A percentile compares a stretch with the other conserved stretches of the same genome.
phyloP scores from a whole-genome alignment of 1,140 invertebrate species.

The Prorops nasuta region DNA sequence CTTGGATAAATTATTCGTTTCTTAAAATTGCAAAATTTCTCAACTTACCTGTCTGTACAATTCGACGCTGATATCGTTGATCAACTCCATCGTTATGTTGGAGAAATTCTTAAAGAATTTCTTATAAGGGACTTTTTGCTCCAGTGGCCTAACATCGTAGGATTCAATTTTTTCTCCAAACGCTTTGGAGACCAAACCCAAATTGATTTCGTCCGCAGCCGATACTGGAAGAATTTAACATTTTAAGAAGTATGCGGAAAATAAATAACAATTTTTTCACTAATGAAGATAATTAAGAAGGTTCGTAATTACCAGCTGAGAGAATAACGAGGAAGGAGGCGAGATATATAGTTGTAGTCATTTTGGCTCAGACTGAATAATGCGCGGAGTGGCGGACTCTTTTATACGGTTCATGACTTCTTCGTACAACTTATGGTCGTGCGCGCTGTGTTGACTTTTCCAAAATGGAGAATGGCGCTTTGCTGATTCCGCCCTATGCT shows the following conservation, averaged over 20 bases:
- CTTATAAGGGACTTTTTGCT: not conserved
- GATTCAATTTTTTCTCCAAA: too few species aligned
- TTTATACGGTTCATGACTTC: too few species aligned
- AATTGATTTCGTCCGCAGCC: not conserved
- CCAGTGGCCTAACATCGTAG: too few species aligned
- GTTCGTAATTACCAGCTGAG: too few species aligned
- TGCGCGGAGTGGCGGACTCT: too few species aligned
- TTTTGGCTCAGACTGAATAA: too few species aligned
- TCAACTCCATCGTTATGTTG: not conserved
- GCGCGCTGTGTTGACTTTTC: too few species aligned
- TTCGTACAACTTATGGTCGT: too few species aligned
- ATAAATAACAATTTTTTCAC: not conserved
- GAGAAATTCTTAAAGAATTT: not conserved
- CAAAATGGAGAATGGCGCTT: too few species aligned
- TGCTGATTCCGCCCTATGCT: too few species aligned
- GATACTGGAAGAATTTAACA: not conserved
- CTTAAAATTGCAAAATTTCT: not conserved
- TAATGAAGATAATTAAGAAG: slow-evolving; percentile 15
- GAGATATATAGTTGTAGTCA: too few species aligned
- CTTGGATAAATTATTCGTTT: not conserved
- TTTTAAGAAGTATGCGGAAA: not conserved
- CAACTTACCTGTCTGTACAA: not conserved
- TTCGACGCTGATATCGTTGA: not conserved
- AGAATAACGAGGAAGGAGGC: too few species aligned
- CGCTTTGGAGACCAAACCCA: not conserved